Conservation (phyloP, 2,888 invertebrate species). For the Eristalis pertinax region DNA sequence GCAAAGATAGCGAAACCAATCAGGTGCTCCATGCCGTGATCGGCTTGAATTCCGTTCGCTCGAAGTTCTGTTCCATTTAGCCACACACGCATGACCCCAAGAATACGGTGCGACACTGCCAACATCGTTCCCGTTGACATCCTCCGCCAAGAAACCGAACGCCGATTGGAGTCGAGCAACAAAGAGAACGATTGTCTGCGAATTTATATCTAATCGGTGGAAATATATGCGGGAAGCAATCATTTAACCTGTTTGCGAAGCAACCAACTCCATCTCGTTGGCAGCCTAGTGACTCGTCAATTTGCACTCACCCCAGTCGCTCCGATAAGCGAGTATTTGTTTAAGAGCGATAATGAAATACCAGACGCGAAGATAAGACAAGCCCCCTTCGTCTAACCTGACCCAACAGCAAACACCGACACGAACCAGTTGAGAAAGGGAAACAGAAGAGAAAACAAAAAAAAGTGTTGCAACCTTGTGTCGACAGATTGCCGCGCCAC, state of each 20-base stretch:
- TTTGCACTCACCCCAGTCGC: not conserved
- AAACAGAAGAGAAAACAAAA: conserved; percentile 3
- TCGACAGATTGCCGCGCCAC: conserved; percentile 50
- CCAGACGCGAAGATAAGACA: conserved; percentile 10
- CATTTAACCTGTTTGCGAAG: not conserved
- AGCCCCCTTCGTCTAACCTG: conserved; percentile 13
- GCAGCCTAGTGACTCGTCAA: not conserved
- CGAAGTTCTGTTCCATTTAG: not conserved
- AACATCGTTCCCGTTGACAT: not conserved
- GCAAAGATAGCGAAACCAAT: not conserved
- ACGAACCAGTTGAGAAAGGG: not conserved
- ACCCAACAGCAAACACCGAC: conserved; percentile 7
- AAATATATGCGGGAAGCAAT: not conserved
- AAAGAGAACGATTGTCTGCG: not conserved
- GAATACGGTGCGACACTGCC: not conserved
- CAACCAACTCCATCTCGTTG: not conserved
- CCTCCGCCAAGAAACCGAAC: not conserved
- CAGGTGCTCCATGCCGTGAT: not conserved
- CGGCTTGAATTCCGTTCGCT: not conserved
- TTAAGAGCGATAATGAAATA: conserved; percentile 23
- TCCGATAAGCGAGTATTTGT: conserved; percentile 19
- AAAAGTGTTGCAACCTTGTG: conserved; percentile 43
- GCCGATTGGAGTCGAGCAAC: not conserved
- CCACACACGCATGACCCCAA: not conserved
- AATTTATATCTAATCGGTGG: not conserved